Conservation (phyloP, 2,888 invertebrate genomes). For the Mermis nigrescens region DNA sequence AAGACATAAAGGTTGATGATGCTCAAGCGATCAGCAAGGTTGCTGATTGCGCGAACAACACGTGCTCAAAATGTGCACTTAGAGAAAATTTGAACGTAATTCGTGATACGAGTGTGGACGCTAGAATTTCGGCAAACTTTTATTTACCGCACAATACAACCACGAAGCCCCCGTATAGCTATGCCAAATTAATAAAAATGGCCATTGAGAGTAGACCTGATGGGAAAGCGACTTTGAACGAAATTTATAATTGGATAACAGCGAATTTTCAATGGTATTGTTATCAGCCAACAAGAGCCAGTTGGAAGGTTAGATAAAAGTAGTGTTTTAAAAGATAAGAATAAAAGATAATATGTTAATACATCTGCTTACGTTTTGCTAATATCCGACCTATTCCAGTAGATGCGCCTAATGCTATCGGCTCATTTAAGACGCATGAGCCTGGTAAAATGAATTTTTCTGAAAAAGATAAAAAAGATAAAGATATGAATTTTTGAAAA, state of each 20-base stretch:
- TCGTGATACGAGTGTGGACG: background rate
- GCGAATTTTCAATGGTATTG: conserved; percentile 52
- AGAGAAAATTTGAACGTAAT: background rate
- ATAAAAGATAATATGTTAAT: no score
- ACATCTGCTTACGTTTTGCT: no score
- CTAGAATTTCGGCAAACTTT: no score
- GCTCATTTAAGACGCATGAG: no score
- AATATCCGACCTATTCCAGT: no score
- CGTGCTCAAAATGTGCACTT: background rate
- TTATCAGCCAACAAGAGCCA: conserved; percentile 43
- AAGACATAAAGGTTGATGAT: background rate
- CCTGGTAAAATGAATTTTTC: no score
- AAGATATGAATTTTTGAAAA: no score
- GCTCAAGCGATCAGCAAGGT: background rate
- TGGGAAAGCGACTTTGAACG: conserved; percentile 52
- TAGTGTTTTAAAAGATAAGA: no score
- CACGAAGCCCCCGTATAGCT: conserved; percentile 41
- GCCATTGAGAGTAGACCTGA: conserved; percentile 48
- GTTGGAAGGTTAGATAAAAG: conserved; percentile 63
- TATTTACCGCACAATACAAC: no score
- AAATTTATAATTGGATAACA: conserved; percentile 53
- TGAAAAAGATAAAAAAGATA: no score
- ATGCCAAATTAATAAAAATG: conserved; percentile 49
- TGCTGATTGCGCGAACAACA: background rate
- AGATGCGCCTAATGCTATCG: no score